Conservation (phyloP, 2,888 invertebrate species). For the Abrostola tripartita region DNA sequence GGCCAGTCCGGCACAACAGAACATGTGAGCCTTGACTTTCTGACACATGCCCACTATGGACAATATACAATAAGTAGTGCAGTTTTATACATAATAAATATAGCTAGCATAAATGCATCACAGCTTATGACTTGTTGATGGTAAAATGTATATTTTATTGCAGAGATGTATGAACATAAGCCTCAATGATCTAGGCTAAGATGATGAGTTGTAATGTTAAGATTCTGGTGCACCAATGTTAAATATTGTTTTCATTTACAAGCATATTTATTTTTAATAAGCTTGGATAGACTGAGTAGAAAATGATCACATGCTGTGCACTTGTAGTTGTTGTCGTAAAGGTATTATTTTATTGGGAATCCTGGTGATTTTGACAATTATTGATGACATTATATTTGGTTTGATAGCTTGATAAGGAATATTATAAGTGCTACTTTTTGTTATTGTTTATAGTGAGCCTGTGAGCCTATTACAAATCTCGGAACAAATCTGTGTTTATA, state of each 20-base stretch:
- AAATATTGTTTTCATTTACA: slow-evolving; percentile 33
- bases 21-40: slow-evolving; percentile 81
- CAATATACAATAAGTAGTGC: slow-evolving; percentile 67
- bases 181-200: slow-evolving; percentile 18
- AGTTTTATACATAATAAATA: slow-evolving; percentile 41
- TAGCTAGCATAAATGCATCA: slow-evolving; percentile 46
- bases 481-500: slow-evolving; percentile 48
- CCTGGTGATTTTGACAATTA: slow-evolving; percentile 33
- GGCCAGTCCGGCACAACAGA: slow-evolving; percentile 84
- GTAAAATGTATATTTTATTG: slow-evolving; percentile 46
- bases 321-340: slow-evolving; percentile 24
- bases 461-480: slow-evolving; percentile 40
- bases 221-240: slow-evolving; percentile 20
- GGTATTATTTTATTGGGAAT: slow-evolving; percentile 25
- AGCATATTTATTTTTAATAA: slow-evolving; percentile 32
- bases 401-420: slow-evolving; percentile 34
- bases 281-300: slow-evolving; percentile 46
- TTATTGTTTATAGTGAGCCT: slow-evolving; percentile 56
- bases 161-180: slow-evolving; percentile 33
- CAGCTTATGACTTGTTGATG: slow-evolving; percentile 34
- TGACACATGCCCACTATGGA: slow-evolving; percentile 69
- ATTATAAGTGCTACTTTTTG: slow-evolving; percentile 54
- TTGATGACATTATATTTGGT: slow-evolving; percentile 19
- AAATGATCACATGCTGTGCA: slow-evolving; percentile 33
- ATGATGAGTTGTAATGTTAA: slow-evolving; percentile 27